These are phyloP conservation scores for Chrysomallon squamiferum DNA, from an alignment of 1,140 invertebrate genomes.

Conservation along the genomic window DNA sequence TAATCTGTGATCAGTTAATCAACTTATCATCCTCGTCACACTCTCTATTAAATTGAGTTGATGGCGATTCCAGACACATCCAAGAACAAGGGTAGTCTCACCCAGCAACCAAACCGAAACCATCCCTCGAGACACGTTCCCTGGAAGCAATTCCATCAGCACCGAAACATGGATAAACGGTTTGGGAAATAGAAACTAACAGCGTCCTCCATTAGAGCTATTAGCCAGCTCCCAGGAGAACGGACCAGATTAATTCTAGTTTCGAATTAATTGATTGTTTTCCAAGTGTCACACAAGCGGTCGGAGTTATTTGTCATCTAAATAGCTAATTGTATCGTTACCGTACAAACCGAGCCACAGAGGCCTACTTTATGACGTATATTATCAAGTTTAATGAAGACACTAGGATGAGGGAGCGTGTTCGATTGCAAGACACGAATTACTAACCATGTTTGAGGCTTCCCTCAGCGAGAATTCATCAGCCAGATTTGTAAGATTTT, in stretches of 20 bases:
- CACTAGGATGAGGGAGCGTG: too few relatives aligned
- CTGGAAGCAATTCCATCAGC: neutral
- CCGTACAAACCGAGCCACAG: neutral
- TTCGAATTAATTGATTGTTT: slow-evolving; percentile 9
- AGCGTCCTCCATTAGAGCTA: slow-evolving; percentile 6
- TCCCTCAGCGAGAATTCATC: too few relatives aligned
- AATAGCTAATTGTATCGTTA: slow-evolving; percentile 9
- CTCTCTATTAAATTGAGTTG: slow-evolving; percentile 3
- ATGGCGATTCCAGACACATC: slow-evolving; percentile 2
- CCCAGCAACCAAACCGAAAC: neutral
- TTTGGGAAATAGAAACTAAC: slow-evolving; percentile 3
- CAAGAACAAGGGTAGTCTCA: neutral
- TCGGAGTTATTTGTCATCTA: slow-evolving; percentile 3
- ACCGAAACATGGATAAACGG: slow-evolving; percentile 1
- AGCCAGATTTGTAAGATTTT: too few relatives aligned
- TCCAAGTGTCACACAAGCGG: neutral
- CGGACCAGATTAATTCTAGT: slow-evolving; percentile 4
- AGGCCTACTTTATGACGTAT: too few relatives aligned
- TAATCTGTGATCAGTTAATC: slow-evolving; percentile 8
- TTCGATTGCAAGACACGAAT: too few relatives aligned
- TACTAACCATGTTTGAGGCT: too few relatives aligned
- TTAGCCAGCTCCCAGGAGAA: slow-evolving; percentile 1
- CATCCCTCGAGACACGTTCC: neutral
- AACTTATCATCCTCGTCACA: slow-evolving; percentile 4
- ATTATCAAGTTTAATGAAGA: too few relatives aligned